A percentile compares a stretch with the other conserved stretches of the same genome.
These are phyloP conservation scores for Temnothorax rugatulus DNA, from an alignment of 2,888 invertebrate species.

Conservation along the genomic window DNA sequence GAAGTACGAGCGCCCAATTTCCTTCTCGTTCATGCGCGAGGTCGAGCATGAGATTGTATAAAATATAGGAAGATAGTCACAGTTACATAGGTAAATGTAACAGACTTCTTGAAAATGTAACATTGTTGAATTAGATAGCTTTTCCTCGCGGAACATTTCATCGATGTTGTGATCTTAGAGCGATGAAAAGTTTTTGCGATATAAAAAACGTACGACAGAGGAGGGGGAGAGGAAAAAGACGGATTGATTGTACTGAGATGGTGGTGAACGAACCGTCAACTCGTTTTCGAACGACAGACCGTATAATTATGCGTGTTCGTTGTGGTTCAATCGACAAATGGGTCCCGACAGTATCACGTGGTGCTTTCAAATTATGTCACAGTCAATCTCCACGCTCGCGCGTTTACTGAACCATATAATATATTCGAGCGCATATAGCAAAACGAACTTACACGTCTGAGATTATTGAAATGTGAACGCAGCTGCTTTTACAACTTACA, in stretches of 20 bases:
- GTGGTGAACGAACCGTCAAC: constrained; percentile 69
- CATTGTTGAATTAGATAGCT: neutral
- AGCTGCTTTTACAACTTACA: constrained; percentile 8
- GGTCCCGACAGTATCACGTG: constrained; percentile 67
- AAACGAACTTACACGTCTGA: neutral
- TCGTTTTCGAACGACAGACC: constrained; percentile 73
- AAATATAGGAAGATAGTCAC: neutral
- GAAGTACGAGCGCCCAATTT: constrained; percentile 80
- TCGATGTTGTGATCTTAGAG: neutral
- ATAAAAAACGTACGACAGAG: neutral
- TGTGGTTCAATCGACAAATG: constrained; percentile 73
- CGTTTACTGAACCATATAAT: constrained; percentile 62
- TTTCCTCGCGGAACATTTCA: neutral
- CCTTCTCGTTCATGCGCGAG: constrained; percentile 58
- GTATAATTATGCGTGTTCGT: constrained; percentile 70
- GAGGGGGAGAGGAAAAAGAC: neutral
- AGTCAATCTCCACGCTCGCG: constrained; percentile 56
- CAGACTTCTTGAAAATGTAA: neutral
- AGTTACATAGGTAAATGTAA: neutral
- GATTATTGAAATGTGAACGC: neutral
- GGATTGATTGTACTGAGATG: neutral
- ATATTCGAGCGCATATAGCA: neutral
- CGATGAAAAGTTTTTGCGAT: neutral
- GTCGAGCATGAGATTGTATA: neutral
- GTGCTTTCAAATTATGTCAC: constrained; percentile 61